Evolutionary conservation across 2,113 vertebrate genomes (phyloP).

Genomic region (Lampris megalopsis): DNA sequence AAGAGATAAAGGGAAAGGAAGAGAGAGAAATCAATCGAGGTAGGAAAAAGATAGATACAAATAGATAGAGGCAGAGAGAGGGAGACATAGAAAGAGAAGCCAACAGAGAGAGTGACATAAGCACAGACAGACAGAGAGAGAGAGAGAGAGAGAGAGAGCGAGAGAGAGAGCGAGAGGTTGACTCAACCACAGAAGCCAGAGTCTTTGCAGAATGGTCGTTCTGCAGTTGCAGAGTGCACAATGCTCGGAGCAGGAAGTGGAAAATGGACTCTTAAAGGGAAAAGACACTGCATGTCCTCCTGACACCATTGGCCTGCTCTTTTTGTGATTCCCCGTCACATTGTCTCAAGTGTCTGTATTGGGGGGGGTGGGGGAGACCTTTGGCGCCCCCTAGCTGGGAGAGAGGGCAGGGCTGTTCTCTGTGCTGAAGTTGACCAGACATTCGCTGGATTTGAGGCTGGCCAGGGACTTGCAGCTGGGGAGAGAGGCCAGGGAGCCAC

Average conservation of each 20-base stretch:
- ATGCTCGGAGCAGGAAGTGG: conserved; percentile 31
- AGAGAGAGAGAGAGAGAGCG: no score
- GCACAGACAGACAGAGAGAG: no score
- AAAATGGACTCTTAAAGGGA: conserved; percentile 42
- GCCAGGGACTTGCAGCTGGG: conserved; percentile 96
- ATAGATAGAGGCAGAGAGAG: no score
- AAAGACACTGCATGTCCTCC: conserved; percentile 33
- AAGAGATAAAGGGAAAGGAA: no score
- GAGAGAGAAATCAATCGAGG: no score
- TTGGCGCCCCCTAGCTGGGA: conserved; percentile 87
- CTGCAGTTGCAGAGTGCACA: conserved; percentile 33
- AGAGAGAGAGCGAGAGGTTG: no score
- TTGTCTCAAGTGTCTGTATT: conserved; percentile 49
- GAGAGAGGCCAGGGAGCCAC: conserved; percentile 93
- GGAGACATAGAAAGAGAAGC: no score
- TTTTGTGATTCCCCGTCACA: conserved; percentile 38
- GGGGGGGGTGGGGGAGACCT: conserved; percentile 50
- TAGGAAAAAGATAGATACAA: no score
- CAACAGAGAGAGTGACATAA: no score
- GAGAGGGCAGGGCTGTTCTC: conserved; percentile 93
- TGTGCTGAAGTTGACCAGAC: conserved; percentile 95
- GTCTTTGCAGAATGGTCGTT: background rate
- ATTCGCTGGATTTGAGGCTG: conserved; percentile 97
- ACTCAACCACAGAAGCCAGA: conserved; percentile 26
- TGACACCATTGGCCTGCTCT: conserved; percentile 30